Conservation (phyloP, 2,888 invertebrate genomes). For the Luperina testacea region DNA sequence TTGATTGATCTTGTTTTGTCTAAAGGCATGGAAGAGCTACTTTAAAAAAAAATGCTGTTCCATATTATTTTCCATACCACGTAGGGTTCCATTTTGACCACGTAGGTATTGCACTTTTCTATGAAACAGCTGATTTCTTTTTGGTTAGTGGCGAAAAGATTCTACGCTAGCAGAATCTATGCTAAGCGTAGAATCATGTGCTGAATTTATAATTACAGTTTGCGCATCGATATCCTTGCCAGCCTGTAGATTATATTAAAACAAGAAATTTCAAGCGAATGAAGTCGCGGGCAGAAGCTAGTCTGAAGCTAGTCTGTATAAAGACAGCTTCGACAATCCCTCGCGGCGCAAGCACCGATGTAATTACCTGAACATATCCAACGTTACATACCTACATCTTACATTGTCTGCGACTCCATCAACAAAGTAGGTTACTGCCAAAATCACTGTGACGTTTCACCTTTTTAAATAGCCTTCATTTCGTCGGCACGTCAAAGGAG, state of each 20-base stretch:
- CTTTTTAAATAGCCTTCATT: constrained; percentile 87
- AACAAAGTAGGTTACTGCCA: constrained; percentile 60
- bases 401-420: constrained; percentile 36
- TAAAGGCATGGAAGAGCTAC: no score
- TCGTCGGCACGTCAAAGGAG: constrained; percentile 78
- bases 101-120: not conserved
- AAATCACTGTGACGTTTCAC: constrained; percentile 69
- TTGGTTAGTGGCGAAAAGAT: not conserved
- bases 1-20: no score
- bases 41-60: no score
- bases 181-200: not conserved
- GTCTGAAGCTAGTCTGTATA: not conserved
- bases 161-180: not conserved
- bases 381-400: constrained; percentile 1
- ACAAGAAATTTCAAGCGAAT: not conserved
- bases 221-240: not conserved
- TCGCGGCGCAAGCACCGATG: not conserved
- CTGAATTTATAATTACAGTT: not conserved
- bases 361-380: not conserved
- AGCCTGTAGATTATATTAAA: not conserved
- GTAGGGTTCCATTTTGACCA: not conserved
- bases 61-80: not conserved
- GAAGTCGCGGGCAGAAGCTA: not conserved
- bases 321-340: not conserved
- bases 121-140: not conserved